Evolutionary conservation across 1,140 invertebrate species (phyloP).

Genomic region (Zelostemma sp.): DNA sequence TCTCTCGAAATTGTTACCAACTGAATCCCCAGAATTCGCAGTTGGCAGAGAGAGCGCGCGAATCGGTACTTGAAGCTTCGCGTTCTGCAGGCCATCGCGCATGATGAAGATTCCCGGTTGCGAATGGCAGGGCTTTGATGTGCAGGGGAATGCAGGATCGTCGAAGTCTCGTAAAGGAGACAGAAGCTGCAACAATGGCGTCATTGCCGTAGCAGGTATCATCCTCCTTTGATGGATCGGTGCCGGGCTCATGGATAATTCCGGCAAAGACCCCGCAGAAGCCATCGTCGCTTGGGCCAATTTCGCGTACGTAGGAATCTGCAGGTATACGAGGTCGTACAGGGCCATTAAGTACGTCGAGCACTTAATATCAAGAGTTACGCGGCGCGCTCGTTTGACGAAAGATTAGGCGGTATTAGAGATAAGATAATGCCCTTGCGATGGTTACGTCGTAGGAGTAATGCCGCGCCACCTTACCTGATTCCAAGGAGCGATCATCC

Average conservation of each 20-base stretch:
- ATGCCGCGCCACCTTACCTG: constrained; percentile 37
- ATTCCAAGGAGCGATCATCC: constrained; percentile 39
- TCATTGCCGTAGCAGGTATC: constrained; percentile 36
- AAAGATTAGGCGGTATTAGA: constrained; percentile 31
- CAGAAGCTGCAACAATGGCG: constrained; percentile 44
- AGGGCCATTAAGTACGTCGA: constrained; percentile 28
- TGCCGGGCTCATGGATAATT: constrained; percentile 28
- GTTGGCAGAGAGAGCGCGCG: constrained; percentile 31
- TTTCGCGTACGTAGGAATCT: constrained; percentile 29
- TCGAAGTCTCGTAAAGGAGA: constrained; percentile 28
- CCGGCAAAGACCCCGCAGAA: constrained; percentile 9
- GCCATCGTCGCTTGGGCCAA: constrained; percentile 17
- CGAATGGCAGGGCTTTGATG: constrained; percentile 49
- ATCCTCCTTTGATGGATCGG: constrained; percentile 28
- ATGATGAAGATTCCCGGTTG: constrained; percentile 45
- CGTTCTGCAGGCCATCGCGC: constrained; percentile 26
- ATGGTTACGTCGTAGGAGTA: constrained; percentile 12
- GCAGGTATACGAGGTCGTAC: constrained; percentile 26
- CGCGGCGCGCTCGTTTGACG: constrained; percentile 31
- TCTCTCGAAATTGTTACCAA: constrained; percentile 38
- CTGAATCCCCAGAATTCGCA: constrained; percentile 34
- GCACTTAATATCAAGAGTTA: constrained; percentile 36
- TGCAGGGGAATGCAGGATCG: constrained; percentile 39
- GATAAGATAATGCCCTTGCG: constrained; percentile 38
- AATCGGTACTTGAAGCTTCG: constrained; percentile 31